Conservation (phyloP, 2,113 vertebrate genomes). For the Polypterus bichir region DNA sequence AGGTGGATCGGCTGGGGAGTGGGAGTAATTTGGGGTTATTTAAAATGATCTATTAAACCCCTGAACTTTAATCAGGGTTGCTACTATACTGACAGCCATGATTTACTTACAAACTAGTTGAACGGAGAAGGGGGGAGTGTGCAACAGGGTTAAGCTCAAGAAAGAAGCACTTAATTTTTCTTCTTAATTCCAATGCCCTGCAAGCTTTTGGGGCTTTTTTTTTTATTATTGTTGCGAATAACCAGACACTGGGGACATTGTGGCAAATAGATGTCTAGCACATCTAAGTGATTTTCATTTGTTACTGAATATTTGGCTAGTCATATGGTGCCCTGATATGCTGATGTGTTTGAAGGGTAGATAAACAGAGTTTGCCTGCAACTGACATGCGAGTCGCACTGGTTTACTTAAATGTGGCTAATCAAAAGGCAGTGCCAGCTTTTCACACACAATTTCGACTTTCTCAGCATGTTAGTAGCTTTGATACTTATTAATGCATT, state of each 20-base stretch:
- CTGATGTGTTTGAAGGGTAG: constrained; percentile 34
- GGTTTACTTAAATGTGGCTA: constrained; percentile 29
- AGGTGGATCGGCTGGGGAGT: constrained; percentile 82
- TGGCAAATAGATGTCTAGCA: constrained; percentile 6
- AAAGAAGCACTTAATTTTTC: constrained; percentile 51
- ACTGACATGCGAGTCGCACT: constrained; percentile 46
- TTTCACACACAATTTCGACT: constrained; percentile 39
- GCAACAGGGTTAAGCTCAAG: constrained; percentile 25
- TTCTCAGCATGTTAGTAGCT: constrained; percentile 22
- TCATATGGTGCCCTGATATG: constrained; percentile 32
- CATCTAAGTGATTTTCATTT: constrained; percentile 26
- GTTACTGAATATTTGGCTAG: constrained; percentile 28
- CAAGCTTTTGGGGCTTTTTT: not conserved
- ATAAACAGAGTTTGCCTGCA: constrained; percentile 41
- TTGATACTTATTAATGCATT: constrained; percentile 9
- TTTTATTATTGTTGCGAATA: constrained; percentile 5
- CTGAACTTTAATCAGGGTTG: constrained; percentile 94
- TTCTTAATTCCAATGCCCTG: constrained; percentile 20
- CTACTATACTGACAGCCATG: constrained; percentile 78
- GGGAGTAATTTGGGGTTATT: constrained; percentile 78
- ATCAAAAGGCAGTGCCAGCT: constrained; percentile 32
- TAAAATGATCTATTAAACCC: constrained; percentile 97
- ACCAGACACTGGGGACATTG: constrained; percentile 2
- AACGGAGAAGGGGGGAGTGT: constrained; percentile 47
- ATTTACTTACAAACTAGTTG: constrained; percentile 64